Evolutionary conservation across 2,113 vertebrate species (phyloP).

Genomic region (Cichladusa arquata): DNA sequence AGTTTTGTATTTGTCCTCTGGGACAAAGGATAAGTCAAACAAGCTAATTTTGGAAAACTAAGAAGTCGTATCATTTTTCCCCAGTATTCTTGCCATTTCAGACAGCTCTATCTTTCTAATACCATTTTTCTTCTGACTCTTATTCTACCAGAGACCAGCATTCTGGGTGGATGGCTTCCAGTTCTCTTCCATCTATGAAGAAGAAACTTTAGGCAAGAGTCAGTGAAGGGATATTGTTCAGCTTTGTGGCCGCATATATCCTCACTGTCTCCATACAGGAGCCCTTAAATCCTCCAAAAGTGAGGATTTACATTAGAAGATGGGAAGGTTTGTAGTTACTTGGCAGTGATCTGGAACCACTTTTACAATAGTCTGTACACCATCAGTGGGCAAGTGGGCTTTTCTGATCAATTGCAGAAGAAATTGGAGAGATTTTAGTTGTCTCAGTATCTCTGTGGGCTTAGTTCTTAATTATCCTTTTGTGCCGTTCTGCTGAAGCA

Average conservation of each 20-base stretch:
- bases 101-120: neutral
- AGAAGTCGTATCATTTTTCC: neutral
- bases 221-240: neutral
- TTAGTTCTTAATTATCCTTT: slow-evolving; percentile 24
- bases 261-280: neutral
- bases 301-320: neutral
- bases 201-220: neutral
- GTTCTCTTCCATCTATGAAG: rapidly evolving
- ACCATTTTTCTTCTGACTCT: neutral
- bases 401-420: neutral
- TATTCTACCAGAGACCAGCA: neutral
- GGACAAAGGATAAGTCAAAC: neutral
- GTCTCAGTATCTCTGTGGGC: neutral
- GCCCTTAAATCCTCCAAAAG: neutral
- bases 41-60: neutral
- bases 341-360: neutral
- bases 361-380: neutral
- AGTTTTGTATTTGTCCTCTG: neutral
- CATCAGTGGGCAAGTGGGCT: neutral
- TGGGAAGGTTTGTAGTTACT: neutral
- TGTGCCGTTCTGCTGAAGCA: neutral
- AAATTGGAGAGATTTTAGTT: neutral
- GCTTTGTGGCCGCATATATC: neutral
- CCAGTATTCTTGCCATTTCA: neutral
- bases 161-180: neutral